phyloP scores from a whole-genome alignment of 2,113 vertebrate genomes.

The Otolemur garnettii region DNA sequence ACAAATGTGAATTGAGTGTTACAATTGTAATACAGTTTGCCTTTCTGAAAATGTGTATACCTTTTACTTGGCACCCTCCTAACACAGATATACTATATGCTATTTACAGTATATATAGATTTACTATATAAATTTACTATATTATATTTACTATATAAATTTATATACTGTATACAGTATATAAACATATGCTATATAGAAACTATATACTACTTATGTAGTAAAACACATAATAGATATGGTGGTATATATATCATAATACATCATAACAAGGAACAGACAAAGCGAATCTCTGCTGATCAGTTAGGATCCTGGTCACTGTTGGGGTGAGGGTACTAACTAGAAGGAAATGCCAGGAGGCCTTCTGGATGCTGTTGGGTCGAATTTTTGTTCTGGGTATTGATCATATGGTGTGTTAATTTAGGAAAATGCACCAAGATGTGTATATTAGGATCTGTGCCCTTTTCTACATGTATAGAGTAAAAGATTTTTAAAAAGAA shows the following conservation, averaged over 20 bases:
- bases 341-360: neutral
- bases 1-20: no score
- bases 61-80: no score
- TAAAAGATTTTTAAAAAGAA: neutral
- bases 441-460: fast-evolving
- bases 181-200: neutral
- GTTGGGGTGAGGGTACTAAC: neutral
- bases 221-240: neutral
- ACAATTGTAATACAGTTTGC: no score
- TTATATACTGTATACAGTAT: neutral
- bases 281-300: neutral
- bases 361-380: neutral
- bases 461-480: neutral
- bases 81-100: neutral
- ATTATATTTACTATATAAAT: neutral
- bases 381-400: neutral
- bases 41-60: no score
- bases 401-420: neutral
- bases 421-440: neutral
- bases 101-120: neutral
- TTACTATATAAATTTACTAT: neutral
- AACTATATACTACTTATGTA: no score
- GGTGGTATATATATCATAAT: no score
- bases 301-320: neutral
- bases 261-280: neutral